Conservation (phyloP, 2,113 vertebrate genomes). For the Muscicapa adusta region DNA sequence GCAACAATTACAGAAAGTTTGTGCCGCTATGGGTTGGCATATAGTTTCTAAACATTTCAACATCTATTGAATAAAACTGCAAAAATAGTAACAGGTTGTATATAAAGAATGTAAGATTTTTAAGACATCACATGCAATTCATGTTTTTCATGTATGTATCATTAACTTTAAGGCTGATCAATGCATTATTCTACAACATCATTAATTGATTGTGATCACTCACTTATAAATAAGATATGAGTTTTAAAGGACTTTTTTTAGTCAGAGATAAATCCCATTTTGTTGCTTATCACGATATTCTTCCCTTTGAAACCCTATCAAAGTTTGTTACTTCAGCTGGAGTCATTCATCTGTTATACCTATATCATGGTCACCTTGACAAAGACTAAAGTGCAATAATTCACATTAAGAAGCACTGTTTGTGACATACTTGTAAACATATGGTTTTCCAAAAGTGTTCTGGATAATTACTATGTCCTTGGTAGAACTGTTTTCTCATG, state of each 20-base stretch:
- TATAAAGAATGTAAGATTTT: background rate
- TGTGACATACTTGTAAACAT: background rate
- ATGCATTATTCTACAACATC: background rate
- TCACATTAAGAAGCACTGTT: background rate
- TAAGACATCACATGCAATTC: accelerated
- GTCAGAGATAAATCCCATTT: background rate
- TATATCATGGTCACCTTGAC: background rate
- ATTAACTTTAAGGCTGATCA: background rate
- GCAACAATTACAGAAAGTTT: background rate
- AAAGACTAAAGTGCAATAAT: background rate
- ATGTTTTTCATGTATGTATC: background rate
- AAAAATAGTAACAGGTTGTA: background rate
- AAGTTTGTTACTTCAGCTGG: background rate
- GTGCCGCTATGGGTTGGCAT: background rate
- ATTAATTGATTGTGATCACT: background rate
- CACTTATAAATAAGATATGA: background rate
- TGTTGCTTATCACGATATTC: background rate
- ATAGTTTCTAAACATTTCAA: background rate
- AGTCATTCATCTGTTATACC: background rate
- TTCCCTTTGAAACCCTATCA: background rate
- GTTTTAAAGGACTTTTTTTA: background rate
- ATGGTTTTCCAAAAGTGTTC: background rate
- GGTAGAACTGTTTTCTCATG: background rate
- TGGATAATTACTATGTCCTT: background rate
- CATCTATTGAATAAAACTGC: background rate